Percentiles rank a stretch among this genome's conserved stretches.
Evolutionary conservation across 1,140 invertebrate species (phyloP).

Genomic region (Leguminivora glycinivorella): DNA sequence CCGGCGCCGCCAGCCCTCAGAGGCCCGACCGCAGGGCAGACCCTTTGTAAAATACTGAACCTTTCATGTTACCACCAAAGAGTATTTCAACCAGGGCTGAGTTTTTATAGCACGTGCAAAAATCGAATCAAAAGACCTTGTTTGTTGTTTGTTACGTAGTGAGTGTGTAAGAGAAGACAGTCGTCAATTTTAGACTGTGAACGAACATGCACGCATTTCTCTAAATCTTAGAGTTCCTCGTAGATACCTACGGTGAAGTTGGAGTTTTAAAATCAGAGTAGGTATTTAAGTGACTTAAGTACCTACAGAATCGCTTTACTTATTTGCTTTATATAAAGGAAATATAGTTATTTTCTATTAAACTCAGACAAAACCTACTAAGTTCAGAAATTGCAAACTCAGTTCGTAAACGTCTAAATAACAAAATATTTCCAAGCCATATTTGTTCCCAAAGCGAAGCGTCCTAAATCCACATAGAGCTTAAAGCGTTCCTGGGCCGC

Average conservation of each 20-base stretch:
- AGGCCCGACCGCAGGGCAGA: conserved; percentile 2
- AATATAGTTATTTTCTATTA: too few relatives aligned
- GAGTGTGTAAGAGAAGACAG: too few relatives aligned
- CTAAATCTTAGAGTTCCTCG: too few relatives aligned
- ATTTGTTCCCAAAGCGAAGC: neutral
- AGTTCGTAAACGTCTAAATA: neutral
- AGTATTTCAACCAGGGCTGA: conserved; percentile 1
- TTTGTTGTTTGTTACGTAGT: neutral
- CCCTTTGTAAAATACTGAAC: conserved; percentile 12
- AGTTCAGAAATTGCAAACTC: neutral
- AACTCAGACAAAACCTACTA: neutral
- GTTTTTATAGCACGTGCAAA: neutral
- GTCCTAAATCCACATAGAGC: conserved; percentile 13
- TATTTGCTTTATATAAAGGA: too few relatives aligned
- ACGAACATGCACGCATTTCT: too few relatives aligned
- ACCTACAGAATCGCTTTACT: too few relatives aligned
- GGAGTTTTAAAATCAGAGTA: too few relatives aligned
- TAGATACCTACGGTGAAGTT: too few relatives aligned
- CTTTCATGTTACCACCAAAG: neutral
- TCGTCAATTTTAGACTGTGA: too few relatives aligned
- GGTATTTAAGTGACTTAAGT: too few relatives aligned
- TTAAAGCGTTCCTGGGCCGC: neutral
- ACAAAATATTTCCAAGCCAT: neutral
- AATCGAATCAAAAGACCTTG: neutral
- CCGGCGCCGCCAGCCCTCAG: neutral